A percentile compares a stretch with the other conserved stretches of the same genome.
Conservation (phyloP, 2,888 invertebrate species). For the Callinectes sapidus region DNA sequence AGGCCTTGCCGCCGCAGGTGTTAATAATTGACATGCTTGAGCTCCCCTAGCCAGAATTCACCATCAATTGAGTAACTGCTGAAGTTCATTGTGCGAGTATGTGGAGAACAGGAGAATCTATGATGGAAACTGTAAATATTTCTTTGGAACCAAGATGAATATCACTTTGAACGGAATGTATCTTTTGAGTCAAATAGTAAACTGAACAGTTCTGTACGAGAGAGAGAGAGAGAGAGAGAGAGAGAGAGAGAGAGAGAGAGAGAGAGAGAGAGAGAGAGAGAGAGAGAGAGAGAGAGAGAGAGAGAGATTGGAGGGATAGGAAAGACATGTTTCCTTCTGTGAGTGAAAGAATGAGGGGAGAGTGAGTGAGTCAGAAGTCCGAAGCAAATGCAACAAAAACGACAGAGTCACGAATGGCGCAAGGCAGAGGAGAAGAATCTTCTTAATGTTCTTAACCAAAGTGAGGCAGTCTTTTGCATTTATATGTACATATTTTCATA, state of each 20-base stretch:
- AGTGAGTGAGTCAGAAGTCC: background rate
- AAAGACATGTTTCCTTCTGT: background rate
- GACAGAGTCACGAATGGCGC: too few species aligned
- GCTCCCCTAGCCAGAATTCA: background rate
- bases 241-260: conserved; percentile 4
- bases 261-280: conserved; percentile 12
- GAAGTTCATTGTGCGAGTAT: background rate
- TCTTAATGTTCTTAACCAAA: too few species aligned
- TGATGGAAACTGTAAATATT: background rate
- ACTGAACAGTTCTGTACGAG: background rate
- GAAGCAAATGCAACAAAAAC: too few species aligned
- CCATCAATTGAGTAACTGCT: background rate
- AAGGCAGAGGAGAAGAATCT: too few species aligned
- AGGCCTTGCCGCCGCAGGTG: background rate
- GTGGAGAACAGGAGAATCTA: background rate
- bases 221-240: background rate
- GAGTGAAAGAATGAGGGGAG: background rate
- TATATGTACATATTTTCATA: too few species aligned
- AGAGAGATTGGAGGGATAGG: background rate
- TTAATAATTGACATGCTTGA: background rate
- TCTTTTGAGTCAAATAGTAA: background rate
- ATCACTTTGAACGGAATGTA: background rate
- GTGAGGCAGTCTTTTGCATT: too few species aligned
- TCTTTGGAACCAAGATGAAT: background rate
- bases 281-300: conserved; percentile 23